Evolutionary conservation across 2,888 invertebrate species (phyloP).

Genomic region (Macrosiphum euphorbiae): DNA sequence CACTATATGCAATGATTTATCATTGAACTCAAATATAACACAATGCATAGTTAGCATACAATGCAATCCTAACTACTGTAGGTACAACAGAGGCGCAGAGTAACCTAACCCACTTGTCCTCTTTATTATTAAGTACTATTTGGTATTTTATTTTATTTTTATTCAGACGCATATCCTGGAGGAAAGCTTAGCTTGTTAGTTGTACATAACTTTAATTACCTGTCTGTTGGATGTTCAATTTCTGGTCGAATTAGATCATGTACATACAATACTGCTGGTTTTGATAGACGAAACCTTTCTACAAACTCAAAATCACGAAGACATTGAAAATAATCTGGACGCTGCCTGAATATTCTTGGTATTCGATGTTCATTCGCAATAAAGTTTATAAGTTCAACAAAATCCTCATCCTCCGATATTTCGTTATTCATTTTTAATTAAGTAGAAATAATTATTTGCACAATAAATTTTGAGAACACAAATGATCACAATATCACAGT

Average conservation of each 20-base stretch:
- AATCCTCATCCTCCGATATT: not conserved
- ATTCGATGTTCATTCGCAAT: conserved; percentile 12
- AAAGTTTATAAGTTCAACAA: not conserved
- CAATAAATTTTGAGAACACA: not conserved
- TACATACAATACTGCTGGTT: conserved; percentile 6
- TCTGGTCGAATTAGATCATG: not conserved
- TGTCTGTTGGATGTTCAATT: conserved; percentile 11
- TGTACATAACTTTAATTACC: not conserved
- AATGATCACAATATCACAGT: not conserved
- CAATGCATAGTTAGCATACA: too few relatives aligned
- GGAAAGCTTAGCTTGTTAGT: not conserved
- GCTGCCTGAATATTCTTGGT: not conserved
- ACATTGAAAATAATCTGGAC: conserved; percentile 11
- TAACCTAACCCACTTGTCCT: too few relatives aligned
- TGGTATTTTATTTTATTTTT: too few relatives aligned
- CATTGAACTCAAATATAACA: too few relatives aligned
- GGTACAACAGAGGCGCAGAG: too few relatives aligned
- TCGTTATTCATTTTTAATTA: not conserved
- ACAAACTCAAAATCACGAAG: not conserved
- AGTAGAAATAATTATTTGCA: not conserved
- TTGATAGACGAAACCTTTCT: conserved; percentile 18
- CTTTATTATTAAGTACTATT: too few relatives aligned
- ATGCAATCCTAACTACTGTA: too few relatives aligned
- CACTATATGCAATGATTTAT: too few relatives aligned
- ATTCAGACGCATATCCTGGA: too few relatives aligned